Percentiles rank a stretch among this genome's conserved stretches.
phyloP scores from a whole-genome alignment of 2,797 vertebrate genomes.

The Pipistrellus nathusii region DNA sequence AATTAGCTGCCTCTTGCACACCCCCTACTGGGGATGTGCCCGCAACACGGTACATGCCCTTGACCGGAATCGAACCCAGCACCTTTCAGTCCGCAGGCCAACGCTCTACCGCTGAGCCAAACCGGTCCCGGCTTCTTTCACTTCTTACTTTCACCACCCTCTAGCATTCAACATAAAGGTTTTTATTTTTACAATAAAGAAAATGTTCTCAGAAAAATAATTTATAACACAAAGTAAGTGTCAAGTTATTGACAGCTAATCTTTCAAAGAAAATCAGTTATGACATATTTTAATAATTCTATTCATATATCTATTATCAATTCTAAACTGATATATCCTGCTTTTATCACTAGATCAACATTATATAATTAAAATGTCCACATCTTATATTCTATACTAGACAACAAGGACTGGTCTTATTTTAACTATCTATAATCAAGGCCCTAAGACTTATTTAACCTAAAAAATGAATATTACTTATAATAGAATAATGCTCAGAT shows the following conservation, averaged over 20 bases:
- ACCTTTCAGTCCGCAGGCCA: too few relatives aligned
- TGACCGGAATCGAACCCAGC: too few relatives aligned
- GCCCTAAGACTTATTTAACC: conserved; percentile 47
- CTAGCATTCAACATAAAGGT: not conserved
- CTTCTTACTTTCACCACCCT: not conserved
- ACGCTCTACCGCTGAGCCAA: too few relatives aligned
- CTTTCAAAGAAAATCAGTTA: conserved; percentile 39
- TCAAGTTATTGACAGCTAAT: conserved; percentile 6
- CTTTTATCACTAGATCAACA: conserved; percentile 47
- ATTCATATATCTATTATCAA: not conserved
- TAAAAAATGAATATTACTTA: conserved; percentile 27
- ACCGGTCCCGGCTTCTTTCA: too few relatives aligned
- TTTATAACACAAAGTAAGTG: conserved; percentile 19
- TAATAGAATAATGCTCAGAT: conserved; percentile 19
- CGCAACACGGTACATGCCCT: too few relatives aligned
- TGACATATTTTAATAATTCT: conserved; percentile 24
- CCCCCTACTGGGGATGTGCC: too few relatives aligned
- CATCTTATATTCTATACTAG: not conserved
- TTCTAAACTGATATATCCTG: conserved; percentile 33
- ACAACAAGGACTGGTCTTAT: conserved; percentile 39
- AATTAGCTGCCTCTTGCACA: too few relatives aligned
- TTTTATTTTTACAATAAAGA: conserved; percentile 5
- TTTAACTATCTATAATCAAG: conserved; percentile 50
- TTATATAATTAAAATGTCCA: not conserved
- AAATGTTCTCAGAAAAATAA: conserved; percentile 39